Conservation (phyloP, 2,797 vertebrate genomes). For the Pipistrellus nathusii region DNA sequence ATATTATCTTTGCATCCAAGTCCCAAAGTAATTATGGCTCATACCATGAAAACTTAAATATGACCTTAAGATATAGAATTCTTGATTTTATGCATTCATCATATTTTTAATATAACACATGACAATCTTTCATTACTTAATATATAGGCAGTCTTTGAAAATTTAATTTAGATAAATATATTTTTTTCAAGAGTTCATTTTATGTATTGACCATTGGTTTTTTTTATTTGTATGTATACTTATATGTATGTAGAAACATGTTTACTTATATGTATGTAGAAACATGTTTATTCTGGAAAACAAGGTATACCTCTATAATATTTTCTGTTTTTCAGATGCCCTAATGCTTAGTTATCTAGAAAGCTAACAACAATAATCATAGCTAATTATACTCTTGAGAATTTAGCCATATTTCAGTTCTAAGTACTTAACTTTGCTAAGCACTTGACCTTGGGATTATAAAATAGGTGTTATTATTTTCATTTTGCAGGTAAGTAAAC, state of each 20-base stretch:
- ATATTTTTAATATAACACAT: not conserved
- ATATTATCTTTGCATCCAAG: not conserved
- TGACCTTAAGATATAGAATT: not conserved
- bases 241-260: not conserved
- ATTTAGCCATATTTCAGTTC: not conserved
- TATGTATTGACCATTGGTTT: not conserved
- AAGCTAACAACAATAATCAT: not conserved
- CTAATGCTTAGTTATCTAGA: not conserved
- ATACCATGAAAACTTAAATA: not conserved
- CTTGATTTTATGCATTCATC: not conserved
- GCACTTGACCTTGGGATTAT: not conserved
- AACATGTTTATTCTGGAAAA: not conserved
- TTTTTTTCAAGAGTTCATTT: not conserved
- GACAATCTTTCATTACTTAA: not conserved
- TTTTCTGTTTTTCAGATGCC: not conserved
- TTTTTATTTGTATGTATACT: too few relatives aligned
- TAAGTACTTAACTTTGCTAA: slow-evolving; percentile 42
- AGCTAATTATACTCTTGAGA: not conserved
- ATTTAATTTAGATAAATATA: not conserved
- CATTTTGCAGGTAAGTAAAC: not conserved
- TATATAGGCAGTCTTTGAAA: not conserved
- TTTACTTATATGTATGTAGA: not conserved
- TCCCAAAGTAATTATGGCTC: not conserved
- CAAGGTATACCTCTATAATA: not conserved
- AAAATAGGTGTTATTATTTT: not conserved